Evolutionary conservation across 2,888 invertebrate species (phyloP).

Genomic region (Imbricaverruca yamaguchii): DNA sequence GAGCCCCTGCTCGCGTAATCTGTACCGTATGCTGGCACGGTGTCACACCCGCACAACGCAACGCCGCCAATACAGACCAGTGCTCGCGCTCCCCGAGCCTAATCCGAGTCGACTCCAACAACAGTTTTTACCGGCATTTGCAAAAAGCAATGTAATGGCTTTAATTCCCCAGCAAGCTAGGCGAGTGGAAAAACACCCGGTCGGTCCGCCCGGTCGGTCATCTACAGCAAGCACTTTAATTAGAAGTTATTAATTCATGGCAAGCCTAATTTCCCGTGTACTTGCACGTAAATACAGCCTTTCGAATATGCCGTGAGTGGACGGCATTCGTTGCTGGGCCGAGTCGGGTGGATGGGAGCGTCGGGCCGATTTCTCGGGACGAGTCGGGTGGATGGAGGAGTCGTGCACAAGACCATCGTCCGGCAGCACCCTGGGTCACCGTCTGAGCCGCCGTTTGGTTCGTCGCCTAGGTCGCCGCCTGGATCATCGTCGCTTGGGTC

Average conservation of each 20-base stretch:
- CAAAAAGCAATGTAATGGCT: conserved; percentile 16
- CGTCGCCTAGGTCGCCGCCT: no score
- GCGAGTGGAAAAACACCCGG: neutral
- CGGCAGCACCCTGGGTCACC: no score
- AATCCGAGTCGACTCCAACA: neutral
- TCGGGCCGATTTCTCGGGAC: no score
- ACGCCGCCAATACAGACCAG: no score
- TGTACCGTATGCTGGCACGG: no score
- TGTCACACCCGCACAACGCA: no score
- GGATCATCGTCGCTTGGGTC: no score
- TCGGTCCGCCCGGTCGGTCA: neutral
- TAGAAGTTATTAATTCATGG: neutral
- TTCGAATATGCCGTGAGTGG: neutral
- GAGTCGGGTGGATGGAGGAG: no score
- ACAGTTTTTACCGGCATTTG: neutral
- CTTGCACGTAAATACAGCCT: neutral
- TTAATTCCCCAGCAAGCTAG: neutral
- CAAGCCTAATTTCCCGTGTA: neutral
- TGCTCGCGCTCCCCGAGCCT: neutral
- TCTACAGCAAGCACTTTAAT: neutral
- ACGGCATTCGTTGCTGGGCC: neutral
- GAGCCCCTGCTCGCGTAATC: neutral
- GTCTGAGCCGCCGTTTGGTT: no score
- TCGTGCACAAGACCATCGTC: no score
- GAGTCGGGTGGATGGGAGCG: no score